phyloP scores from a whole-genome alignment of 1,140 invertebrate genomes.

The Drosophila carrolli region DNA sequence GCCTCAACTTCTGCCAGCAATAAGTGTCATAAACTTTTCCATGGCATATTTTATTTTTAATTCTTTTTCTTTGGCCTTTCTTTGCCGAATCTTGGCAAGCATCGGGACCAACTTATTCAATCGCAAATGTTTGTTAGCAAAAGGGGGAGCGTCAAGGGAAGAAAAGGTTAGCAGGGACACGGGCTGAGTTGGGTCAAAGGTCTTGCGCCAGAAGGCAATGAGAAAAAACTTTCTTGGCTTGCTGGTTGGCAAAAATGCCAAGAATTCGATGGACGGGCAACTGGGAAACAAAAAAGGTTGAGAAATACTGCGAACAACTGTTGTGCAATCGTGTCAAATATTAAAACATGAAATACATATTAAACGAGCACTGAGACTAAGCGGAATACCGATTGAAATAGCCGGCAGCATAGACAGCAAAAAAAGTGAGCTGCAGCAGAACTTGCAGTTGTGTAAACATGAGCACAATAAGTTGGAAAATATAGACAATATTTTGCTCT shows the following conservation, averaged over 20 bases:
- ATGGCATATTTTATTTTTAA: conserved; percentile 39
- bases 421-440: neutral
- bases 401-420: conserved; percentile 36
- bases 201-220: conserved; percentile 54
- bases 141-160: neutral
- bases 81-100: conserved; percentile 44
- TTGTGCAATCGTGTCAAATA: conserved; percentile 81
- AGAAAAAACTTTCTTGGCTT: conserved; percentile 51
- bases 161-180: conserved; percentile 19
- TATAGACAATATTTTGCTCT: conserved; percentile 62
- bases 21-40: conserved; percentile 58
- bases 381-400: conserved; percentile 32
- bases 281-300: conserved; percentile 17
- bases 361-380: conserved; percentile 56
- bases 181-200: conserved; percentile 35
- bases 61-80: conserved; percentile 7
- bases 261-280: conserved; percentile 37
- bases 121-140: conserved; percentile 47
- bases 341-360: conserved; percentile 84
- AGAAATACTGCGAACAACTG: conserved; percentile 55
- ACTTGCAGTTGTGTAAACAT: conserved; percentile 62
- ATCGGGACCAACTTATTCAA: conserved; percentile 64
- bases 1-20: conserved; percentile 32
- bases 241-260: conserved; percentile 43
- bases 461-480: conserved; percentile 73